Percentiles rank a stretch among this genome's conserved stretches.
phyloP scores from a whole-genome alignment of 1,140 invertebrate species.

The Mercenaria mercenaria region DNA sequence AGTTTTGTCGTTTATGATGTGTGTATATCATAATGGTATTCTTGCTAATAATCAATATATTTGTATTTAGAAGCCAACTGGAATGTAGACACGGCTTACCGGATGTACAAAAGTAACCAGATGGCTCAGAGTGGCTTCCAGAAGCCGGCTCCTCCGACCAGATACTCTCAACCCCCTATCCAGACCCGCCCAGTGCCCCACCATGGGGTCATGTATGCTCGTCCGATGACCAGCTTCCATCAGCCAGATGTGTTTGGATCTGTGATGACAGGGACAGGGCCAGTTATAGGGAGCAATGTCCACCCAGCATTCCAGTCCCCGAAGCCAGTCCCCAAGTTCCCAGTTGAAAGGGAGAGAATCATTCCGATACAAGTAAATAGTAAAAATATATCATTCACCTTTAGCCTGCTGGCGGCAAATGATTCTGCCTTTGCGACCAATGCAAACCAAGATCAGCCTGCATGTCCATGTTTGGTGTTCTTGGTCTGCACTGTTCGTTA shows the following conservation, averaged over 20 bases:
- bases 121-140: constrained; percentile 30
- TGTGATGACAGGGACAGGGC: constrained; percentile 29
- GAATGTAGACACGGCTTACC: constrained; percentile 38
- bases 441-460: no score
- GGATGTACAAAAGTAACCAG: constrained; percentile 14
- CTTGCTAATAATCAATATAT: no score
- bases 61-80: background rate
- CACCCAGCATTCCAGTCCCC: constrained; percentile 36
- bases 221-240: background rate
- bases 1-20: no score
- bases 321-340: constrained; percentile 37
- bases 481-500: background rate
- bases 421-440: no score
- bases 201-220: background rate
- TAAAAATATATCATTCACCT: background rate
- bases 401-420: no score
- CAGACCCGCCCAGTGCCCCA: background rate
- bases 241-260: constrained; percentile 11
- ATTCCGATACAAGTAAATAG: constrained; percentile 46
- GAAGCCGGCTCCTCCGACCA: background rate
- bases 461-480: background rate
- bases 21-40: no score
- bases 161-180: background rate
- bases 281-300: background rate
- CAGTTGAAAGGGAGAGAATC: constrained; percentile 41